Evolutionary conservation across 2,113 vertebrate species (phyloP), one percentile per base, ranked within the genome.

Genomic region (Mus musculus): DNA sequence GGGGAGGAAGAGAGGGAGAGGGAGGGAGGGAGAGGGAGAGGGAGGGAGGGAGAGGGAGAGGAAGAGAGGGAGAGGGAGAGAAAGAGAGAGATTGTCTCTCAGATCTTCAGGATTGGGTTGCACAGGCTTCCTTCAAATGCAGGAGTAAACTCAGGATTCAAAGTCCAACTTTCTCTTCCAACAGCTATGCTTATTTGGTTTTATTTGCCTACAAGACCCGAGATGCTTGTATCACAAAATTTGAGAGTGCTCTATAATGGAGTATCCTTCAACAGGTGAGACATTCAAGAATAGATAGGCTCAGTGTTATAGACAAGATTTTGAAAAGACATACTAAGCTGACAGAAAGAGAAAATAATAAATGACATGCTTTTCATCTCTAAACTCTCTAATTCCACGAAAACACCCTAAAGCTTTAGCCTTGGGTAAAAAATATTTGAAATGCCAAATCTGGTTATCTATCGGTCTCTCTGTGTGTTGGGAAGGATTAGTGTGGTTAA

Each of bases 391-490:
- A 97, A 97, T 96, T 96, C 97, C 96, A 89, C 84, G 92, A 95
- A 98, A 98, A 97, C 95, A 97, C 96, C 96, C 95, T 97, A 97
- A 97, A 98, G 97, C 97, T 89, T 71, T 96, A 95, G 97, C 97
- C 95, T 96, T 94, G 91, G 97, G 97, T 95, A 89, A 96, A 97
- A 97, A 94, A 97, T 97, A 98, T 97, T 96, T 97, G 96, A 98
- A 96, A 97, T 96, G 94, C 95, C 97, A 96, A 97, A 97, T 97
- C 96, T 78, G 8, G 96, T 96, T 95, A 95, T 97, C 96, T 96
- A 93, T 97, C 89, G 91, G 93, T 95, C 95, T 96, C 86, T 89
- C 42, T 94, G 94, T 96, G 86, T 96, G 92, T 93, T 78, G 24
- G 90, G 82, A 96, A 96, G 95, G 97, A 97, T 97, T 97, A 96